These are phyloP conservation scores for Nesidiocoris tenuis DNA, from an alignment of 2,888 invertebrate genomes.

Conservation along the genomic window DNA sequence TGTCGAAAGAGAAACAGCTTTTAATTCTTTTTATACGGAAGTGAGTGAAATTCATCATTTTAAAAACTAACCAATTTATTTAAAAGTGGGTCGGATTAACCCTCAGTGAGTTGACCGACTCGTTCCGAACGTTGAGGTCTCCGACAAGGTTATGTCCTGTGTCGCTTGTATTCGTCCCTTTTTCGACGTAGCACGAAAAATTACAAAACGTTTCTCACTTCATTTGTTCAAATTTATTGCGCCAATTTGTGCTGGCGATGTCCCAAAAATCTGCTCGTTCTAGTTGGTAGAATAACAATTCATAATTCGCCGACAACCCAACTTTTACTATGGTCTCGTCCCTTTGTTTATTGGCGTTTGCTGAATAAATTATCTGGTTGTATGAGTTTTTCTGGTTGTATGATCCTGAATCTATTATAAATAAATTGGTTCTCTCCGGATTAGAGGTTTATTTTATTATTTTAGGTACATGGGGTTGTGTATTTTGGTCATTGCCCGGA, in stretches of 20 bases:
- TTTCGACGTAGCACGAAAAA: too few species aligned
- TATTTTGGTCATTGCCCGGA: too few species aligned
- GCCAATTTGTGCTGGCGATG: neutral
- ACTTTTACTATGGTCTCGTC: neutral
- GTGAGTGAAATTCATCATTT: too few species aligned
- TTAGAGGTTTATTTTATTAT: too few species aligned
- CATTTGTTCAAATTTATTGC: neutral
- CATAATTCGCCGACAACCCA: neutral
- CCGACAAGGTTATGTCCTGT: slow-evolving; percentile 29
- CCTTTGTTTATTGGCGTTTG: neutral
- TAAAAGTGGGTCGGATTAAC: neutral
- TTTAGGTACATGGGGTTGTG: too few species aligned
- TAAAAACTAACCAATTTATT: neutral
- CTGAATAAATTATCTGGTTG: neutral
- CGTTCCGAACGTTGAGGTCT: neutral
- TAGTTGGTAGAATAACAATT: neutral
- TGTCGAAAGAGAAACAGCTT: slow-evolving; percentile 66
- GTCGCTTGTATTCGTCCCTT: too few species aligned
- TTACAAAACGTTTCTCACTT: neutral
- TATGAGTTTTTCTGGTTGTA: too few species aligned
- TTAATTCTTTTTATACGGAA: slow-evolving; percentile 81
- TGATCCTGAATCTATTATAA: too few species aligned
- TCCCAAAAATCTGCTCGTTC: neutral
- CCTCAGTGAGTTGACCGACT: too few species aligned
- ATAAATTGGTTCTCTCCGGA: too few species aligned